Evolutionary conservation across 2,113 vertebrate genomes (phyloP).

Genomic region (Eonycteris spelaea): DNA sequence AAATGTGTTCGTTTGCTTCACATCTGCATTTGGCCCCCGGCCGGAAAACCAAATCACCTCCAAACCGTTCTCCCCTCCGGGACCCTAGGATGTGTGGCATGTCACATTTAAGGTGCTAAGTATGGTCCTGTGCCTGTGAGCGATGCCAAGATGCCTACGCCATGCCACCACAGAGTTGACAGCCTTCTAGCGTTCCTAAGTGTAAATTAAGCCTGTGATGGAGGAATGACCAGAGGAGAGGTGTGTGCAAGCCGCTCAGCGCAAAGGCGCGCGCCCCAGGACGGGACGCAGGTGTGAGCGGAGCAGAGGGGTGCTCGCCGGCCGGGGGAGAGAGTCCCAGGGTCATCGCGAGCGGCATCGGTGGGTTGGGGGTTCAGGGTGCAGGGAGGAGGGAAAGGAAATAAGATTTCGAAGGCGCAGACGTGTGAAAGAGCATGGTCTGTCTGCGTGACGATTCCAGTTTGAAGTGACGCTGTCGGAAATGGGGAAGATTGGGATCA

Average conservation of each 20-base stretch:
- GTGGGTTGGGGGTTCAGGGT: neutral
- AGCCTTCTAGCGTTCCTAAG: neutral
- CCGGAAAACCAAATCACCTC: neutral
- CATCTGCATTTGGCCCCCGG: neutral
- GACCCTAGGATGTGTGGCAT: neutral
- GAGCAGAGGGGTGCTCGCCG: no score
- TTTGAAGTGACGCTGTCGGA: neutral
- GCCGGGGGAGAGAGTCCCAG: neutral
- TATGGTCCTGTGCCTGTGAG: neutral
- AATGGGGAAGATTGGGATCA: neutral
- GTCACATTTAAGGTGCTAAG: neutral
- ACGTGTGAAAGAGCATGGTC: neutral
- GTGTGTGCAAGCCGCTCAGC: neutral
- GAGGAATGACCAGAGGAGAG: neutral
- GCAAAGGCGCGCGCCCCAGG: neutral
- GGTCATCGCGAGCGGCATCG: neutral
- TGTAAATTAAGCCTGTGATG: neutral
- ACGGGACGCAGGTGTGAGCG: neutral
- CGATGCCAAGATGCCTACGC: neutral
- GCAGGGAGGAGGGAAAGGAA: neutral
- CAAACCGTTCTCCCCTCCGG: neutral
- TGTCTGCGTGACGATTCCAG: neutral
- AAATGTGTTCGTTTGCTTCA: neutral
- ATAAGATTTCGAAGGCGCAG: neutral
- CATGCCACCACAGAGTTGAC: neutral